These are phyloP conservation scores for Pangasius sanitwongsei DNA, from an alignment of 2,797 vertebrate species.

Conservation along the genomic window DNA sequence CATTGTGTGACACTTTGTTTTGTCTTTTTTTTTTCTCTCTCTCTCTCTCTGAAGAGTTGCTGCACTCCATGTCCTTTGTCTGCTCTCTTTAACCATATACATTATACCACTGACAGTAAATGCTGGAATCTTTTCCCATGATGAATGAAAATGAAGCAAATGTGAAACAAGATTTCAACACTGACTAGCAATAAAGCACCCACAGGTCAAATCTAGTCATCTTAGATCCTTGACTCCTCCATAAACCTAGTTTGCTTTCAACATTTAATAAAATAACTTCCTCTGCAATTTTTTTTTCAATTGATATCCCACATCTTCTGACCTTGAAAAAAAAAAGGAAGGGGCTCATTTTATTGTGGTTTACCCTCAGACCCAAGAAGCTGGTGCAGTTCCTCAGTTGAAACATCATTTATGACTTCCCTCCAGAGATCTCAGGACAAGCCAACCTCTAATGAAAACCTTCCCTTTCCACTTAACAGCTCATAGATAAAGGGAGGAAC, in stretches of 20 bases:
- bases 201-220: neutral
- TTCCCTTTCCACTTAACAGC: slow-evolving; percentile 61
- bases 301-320: slow-evolving; percentile 32
- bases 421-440: slow-evolving; percentile 43
- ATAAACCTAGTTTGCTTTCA: slow-evolving; percentile 16
- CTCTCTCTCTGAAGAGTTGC: slow-evolving; percentile 5
- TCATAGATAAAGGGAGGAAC: slow-evolving; percentile 55
- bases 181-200: neutral
- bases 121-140: slow-evolving; percentile 10
- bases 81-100: slow-evolving; percentile 26
- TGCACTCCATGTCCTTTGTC: slow-evolving; percentile 39
- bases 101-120: slow-evolving; percentile 26
- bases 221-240: neutral
- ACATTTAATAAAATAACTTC: slow-evolving; percentile 31
- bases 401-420: slow-evolving; percentile 56
- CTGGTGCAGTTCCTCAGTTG: slow-evolving; percentile 35
- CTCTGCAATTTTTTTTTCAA: slow-evolving; percentile 31
- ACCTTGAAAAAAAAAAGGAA: slow-evolving; percentile 26
- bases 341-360: slow-evolving; percentile 45
- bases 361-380: slow-evolving; percentile 39
- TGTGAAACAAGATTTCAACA: neutral
- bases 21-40: slow-evolving; percentile 17
- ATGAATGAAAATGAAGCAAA: neutral
- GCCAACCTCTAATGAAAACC: slow-evolving; percentile 61
- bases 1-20: slow-evolving; percentile 43